Evolutionary conservation across 2,113 vertebrate species (phyloP), one percentile per base, ranked within the genome.

Genomic region (Crotophaga sulcirostris): DNA sequence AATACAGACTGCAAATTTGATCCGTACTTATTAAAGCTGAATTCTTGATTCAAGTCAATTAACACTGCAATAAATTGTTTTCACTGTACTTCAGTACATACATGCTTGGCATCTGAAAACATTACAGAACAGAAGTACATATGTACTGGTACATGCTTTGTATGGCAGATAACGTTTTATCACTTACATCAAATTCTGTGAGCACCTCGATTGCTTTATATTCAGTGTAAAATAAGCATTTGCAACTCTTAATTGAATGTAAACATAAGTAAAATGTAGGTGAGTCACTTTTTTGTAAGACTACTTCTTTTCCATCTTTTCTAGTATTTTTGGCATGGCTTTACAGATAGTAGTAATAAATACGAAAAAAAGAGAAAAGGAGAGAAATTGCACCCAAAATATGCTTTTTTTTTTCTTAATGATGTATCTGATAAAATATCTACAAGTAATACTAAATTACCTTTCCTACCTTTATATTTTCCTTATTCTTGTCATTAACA

Each of bases 371-470:
- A 51, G 3, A 56, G 2, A 54, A 84, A 70, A 86, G 3, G 10
- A 77, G 15, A 83, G 40, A 81, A 12, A 54, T 38, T 11, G 59
- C 25, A 72, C 58, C 54, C 45, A 75, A 68, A 97, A 56, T 29
- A 52, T 16, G 28, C 19, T 47, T 92, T 78, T 44, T 78, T 44
- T 8, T 77, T 88, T 80, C 44, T 79, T 76, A 13, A n/a, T 83
- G 95, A 70, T 96, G 94, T 97, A 96, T 96, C 77, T 96, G 96
- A 97, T 97, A 97, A 98, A 97, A 97, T 95, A 69, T 9, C 11
- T 52, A 36, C 59, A 90, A 93, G 60, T 85, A 44, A 69, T 52
- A 80, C 74, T 55, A 89, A 89, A 73, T 44, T 83, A 62, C 88
- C 51, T 80, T 85, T 83, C 93, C 87, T 90, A 87, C 93, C 91